These are phyloP conservation scores for Lethocerus indicus DNA, from an alignment of 1,140 invertebrate species.

Conservation along the genomic window DNA sequence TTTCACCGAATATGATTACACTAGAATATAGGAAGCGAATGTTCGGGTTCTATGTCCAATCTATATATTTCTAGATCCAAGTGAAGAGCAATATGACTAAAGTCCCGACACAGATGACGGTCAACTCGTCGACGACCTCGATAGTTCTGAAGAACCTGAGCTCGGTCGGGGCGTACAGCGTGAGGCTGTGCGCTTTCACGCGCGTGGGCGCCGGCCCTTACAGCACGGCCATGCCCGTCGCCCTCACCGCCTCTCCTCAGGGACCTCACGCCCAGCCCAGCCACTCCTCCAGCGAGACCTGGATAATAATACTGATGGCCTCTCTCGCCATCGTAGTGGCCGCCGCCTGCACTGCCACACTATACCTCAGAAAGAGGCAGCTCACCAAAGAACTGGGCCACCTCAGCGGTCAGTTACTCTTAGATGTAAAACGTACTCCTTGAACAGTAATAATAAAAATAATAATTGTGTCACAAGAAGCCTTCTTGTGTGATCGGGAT, in stretches of 20 bases:
- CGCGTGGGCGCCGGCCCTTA: conserved; percentile 47
- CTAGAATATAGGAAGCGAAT: background rate
- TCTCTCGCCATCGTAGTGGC: conserved; percentile 38
- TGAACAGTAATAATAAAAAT: background rate
- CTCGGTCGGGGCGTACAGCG: conserved; percentile 48
- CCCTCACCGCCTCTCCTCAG: conserved; percentile 31
- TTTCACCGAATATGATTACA: background rate
- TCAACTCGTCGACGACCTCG: conserved; percentile 53
- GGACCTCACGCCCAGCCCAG: conserved; percentile 10
- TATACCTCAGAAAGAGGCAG: conserved; percentile 42
- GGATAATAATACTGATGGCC: conserved; percentile 49
- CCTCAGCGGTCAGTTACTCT: conserved; percentile 15
- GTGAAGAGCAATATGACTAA: conserved; percentile 42
- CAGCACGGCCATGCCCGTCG: conserved; percentile 35
- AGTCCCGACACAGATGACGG: conserved; percentile 46
- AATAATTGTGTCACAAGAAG: too few species aligned
- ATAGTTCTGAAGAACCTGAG: conserved; percentile 54
- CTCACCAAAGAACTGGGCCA: conserved; percentile 22
- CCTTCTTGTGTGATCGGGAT: too few species aligned
- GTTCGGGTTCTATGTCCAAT: background rate
- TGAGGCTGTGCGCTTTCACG: conserved; percentile 56
- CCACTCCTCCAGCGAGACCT: conserved; percentile 34
- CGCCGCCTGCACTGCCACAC: conserved; percentile 30
- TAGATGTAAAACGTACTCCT: background rate
- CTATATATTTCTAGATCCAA: conserved; percentile 34